Base-by-base conservation (phyloP, 1,140 invertebrate species). In the Bombus cullumanus region DNA sequence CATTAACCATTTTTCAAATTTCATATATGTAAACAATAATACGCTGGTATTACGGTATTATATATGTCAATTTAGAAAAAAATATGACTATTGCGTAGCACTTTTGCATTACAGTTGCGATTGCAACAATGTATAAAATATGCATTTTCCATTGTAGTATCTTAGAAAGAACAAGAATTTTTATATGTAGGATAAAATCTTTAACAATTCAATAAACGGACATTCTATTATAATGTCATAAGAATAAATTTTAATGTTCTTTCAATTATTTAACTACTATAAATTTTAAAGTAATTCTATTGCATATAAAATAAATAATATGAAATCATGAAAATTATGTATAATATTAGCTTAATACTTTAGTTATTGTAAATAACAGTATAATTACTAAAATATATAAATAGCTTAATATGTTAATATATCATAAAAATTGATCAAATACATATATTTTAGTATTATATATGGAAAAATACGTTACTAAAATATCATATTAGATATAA, bases 351-450 rank as follows among this genome's bases (percentile, higher is more conserved):
- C 31, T 66, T 66, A 66, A 31, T 66, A 31, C 62, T 31, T 66
- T 31, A 18, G 15, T 66, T 66, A 66, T 64, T 64, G 13, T 64
- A 15, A n/a, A 64, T 13, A 41, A 13, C 6, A 43, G 4, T 53
- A 53, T 22, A 53, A 53, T 72, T 72, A 72, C n/a, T 47, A 37
- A 22, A 80, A 80, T 47, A 68, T 37, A 69, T 15, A 47, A 47
- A 53, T 43, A 28, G 28, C 9, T 74, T 74, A 34, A 74, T 10
- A 74, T 74, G 3, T 13, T 53, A 15, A 66, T 34, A 66, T 34
- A 66, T 34, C 31, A 66, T 66, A 66, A 66, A 31, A 31, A 34
- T 34, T 66, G 4, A 31, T 15, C 15, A 66, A 31, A 66, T 66
- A 31, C 15, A 31, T 66, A 18, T 31, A 66, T 66, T 18, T 31